A percentile compares a stretch with the other conserved stretches of the same genome.
These are phyloP conservation scores for Pogonognathellus flavescens DNA, from an alignment of 1,140 invertebrate species.

Conservation along the genomic window DNA sequence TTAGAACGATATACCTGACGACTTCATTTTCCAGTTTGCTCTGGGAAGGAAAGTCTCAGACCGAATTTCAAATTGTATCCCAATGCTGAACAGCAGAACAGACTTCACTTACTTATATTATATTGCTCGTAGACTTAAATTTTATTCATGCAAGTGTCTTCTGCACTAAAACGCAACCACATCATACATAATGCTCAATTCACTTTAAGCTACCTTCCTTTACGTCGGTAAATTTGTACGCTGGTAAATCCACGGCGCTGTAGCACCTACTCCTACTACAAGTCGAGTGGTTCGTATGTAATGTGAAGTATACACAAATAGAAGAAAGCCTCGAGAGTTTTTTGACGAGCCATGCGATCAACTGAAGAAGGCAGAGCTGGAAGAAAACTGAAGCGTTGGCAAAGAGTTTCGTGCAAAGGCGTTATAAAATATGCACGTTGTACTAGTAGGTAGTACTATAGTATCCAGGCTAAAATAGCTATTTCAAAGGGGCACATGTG, in stretches of 20 bases:
- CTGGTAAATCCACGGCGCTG: not conserved
- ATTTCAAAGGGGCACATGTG: conserved; percentile 49
- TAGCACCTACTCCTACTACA: not conserved
- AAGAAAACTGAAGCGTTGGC: not conserved
- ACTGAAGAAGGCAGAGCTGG: not conserved
- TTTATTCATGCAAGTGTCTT: conserved; percentile 33
- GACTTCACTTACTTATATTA: conserved; percentile 35
- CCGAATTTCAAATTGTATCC: conserved; percentile 46
- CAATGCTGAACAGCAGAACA: not conserved
- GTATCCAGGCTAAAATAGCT: conserved; percentile 14
- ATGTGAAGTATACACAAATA: not conserved
- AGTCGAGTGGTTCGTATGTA: not conserved
- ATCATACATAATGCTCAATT: conserved; percentile 47
- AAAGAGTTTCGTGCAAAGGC: conserved; percentile 22
- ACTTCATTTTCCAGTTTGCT: conserved; percentile 41
- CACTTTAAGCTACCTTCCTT: conserved; percentile 2
- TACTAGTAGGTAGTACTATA: too few species aligned
- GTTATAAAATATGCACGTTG: conserved; percentile 37
- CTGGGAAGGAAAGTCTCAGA: conserved; percentile 33
- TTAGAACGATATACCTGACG: conserved; percentile 32
- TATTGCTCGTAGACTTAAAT: conserved; percentile 36
- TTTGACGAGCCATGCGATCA: not conserved
- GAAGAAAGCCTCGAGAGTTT: not conserved
- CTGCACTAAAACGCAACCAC: conserved; percentile 22
- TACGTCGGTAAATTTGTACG: not conserved